Evolutionary conservation across 2,113 vertebrate species (phyloP), one percentile per base, ranked within the genome.

Genomic region (Coryphaenoides rupestris): DNA sequence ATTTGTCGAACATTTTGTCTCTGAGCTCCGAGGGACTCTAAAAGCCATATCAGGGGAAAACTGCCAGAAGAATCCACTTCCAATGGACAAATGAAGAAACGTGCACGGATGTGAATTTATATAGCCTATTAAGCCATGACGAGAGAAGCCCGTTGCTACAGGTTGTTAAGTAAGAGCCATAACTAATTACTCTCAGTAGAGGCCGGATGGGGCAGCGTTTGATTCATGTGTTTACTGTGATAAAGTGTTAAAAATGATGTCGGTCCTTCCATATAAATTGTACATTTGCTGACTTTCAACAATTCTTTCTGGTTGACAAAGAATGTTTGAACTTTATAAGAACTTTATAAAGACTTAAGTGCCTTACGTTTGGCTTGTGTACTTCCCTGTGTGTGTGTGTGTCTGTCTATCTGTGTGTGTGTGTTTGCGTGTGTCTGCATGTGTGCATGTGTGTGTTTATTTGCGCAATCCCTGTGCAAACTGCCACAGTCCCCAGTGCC

Each of bases 261-360:
- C 40, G 17, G 54, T 26, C 49, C 21, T 58, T 65, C 56, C 19
- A 64, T 71, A 78, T 63, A 56, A 76, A 82, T 78, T 75, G 68
- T 78, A 61, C 75, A 62, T 71, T 66, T 79, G 62, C 79, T 68
- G 21, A 62, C 19, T n/a, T n/a, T 10, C 74, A 69, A 49, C 17
- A 58, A 68, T 69, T 77, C 50, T 70, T 63, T 59, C 70, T 6
- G 19, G 3, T 55, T 60, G 60, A 55, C 23, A 45, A 68, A 16
- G 75, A 85, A 78, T 83, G 76, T 85, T 75, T 80, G 63, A 67
- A 22, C 6, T 40, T 40, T 40, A 13, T 73, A 76, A 70, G 74
- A 78, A 47, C 54, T 70, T 66, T 77, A 84, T 86, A 81, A 86
- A 85, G 57, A 76, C 53, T 16, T 50, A 79, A 84, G 82, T 86